Conservation (phyloP, 2,113 vertebrate species). For the Platycercus adscitus region DNA sequence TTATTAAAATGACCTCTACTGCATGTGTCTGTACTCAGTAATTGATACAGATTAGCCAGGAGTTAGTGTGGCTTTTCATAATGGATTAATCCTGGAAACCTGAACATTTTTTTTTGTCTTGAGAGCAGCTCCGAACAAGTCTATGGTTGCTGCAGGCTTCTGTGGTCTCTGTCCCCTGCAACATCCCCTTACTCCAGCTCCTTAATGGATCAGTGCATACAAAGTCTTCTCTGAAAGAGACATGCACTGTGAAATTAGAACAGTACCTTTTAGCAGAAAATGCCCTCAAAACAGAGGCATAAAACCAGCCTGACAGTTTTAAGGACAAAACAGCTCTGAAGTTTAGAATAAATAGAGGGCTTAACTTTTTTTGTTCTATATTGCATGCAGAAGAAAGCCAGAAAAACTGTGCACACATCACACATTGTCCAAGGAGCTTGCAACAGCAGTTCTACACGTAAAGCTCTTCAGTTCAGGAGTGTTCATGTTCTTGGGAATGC, state of each 20-base stretch:
- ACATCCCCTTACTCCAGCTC: background rate
- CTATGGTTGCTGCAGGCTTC: background rate
- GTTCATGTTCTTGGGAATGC: background rate
- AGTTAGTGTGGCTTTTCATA: conserved; percentile 16
- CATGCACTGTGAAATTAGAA: background rate
- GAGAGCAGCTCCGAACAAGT: background rate
- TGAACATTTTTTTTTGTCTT: background rate
- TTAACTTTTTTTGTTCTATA: background rate
- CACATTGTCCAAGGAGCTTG: background rate
- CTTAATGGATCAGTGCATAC: background rate
- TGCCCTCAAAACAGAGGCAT: background rate
- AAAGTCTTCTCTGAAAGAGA: background rate
- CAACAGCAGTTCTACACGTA: rapidly evolving
- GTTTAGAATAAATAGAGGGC: background rate
- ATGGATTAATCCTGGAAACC: conserved; percentile 54
- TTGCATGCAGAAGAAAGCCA: background rate
- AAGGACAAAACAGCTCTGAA: background rate
- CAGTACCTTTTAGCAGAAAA: background rate
- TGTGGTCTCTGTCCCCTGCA: background rate
- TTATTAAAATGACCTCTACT: conserved; percentile 48
- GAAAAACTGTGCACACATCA: background rate
- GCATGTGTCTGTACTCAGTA: conserved; percentile 10
- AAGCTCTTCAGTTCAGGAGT: rapidly evolving
- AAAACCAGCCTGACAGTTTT: background rate
- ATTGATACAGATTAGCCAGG: conserved; percentile 51